Percentiles rank a stretch among this genome's conserved stretches.
Conservation (phyloP, 2,888 invertebrate species). For the Digitonthophagus gazella region DNA sequence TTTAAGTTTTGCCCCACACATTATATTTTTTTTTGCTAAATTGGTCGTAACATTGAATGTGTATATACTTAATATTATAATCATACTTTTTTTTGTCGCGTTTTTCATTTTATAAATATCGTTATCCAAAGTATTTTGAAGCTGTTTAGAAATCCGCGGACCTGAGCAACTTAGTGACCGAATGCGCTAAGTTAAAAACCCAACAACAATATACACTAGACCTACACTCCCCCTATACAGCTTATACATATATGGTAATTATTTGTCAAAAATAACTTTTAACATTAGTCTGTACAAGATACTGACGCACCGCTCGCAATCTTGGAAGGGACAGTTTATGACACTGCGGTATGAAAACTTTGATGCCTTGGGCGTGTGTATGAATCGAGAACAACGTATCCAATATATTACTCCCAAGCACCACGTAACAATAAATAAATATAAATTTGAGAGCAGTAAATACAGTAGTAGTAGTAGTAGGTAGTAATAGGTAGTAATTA, state of each 20-base stretch:
- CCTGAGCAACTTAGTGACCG: conserved; percentile 45
- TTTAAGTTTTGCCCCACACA: background rate
- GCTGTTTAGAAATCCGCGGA: conserved; percentile 26
- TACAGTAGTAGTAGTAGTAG: conserved; percentile 23
- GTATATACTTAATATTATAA: conserved; percentile 7
- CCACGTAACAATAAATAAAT: conserved; percentile 34
- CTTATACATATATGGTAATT: conserved; percentile 51
- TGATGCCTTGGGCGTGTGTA: background rate
- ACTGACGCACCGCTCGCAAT: conserved; percentile 38
- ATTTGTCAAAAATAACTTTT: conserved; percentile 52
- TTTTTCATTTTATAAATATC: conserved; percentile 19
- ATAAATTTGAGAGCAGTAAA: conserved; percentile 31
- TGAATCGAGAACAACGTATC: conserved; percentile 4
- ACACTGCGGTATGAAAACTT: conserved; percentile 26
- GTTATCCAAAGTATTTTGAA: conserved; percentile 17
- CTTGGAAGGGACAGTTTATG: conserved; percentile 24
- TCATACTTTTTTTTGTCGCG: conserved; percentile 14
- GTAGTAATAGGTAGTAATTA: conserved; percentile 16
- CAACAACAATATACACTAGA: conserved; percentile 50
- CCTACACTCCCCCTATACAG: conserved; percentile 50
- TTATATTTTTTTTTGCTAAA: conserved; percentile 4
- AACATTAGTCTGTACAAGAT: conserved; percentile 51
- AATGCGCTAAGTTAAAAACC: conserved; percentile 40
- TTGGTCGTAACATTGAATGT: conserved; percentile 11
- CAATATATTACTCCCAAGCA: conserved; percentile 32